A percentile compares a stretch with the other conserved stretches of the same genome.
phyloP scores from a whole-genome alignment of 2,797 vertebrate genomes.

The Crocodylus rhombifer region DNA sequence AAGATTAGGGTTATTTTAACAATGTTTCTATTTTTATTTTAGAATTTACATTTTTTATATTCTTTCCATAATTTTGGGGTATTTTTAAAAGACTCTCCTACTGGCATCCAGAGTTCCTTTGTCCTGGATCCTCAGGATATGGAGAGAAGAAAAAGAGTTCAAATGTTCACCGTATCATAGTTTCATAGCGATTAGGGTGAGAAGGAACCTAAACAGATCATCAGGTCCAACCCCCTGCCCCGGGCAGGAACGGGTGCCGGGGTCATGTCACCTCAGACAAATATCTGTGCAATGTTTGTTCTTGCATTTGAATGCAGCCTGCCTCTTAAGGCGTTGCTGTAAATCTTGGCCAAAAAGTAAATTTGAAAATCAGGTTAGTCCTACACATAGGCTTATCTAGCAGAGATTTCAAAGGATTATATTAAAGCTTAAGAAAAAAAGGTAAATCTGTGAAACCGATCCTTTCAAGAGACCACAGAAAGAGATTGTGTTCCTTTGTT shows the following conservation, averaged over 20 bases:
- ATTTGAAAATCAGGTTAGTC: slow-evolving; percentile 7
- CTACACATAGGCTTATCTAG: slow-evolving; percentile 23
- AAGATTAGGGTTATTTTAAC: neutral
- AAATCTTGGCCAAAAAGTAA: slow-evolving; percentile 22
- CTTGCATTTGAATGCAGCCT: neutral
- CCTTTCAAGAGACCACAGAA: slow-evolving; percentile 32
- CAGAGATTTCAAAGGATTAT: slow-evolving; percentile 46
- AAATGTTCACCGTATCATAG: neutral
- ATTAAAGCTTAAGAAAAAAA: neutral
- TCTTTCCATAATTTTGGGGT: neutral
- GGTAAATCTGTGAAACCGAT: neutral
- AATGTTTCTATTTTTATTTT: neutral
- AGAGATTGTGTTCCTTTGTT: neutral
- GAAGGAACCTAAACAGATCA: too few relatives aligned
- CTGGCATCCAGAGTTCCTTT: neutral
- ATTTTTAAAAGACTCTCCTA: neutral
- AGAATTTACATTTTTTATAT: neutral
- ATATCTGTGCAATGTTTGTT: neutral
- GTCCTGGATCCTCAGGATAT: neutral
- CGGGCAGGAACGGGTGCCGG: too few relatives aligned
- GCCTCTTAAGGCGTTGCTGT: slow-evolving; percentile 18
- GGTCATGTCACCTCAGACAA: too few relatives aligned
- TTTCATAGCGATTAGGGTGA: too few relatives aligned
- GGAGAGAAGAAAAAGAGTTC: neutral
- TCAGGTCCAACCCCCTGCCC: too few relatives aligned